Evolutionary conservation across 2,113 vertebrate genomes (phyloP).

Genomic region (Macaca fascicularis): T2T-MFA8v1.1 NC_088395.1:118829501-118830000

Average conservation of each 20-base stretch:
- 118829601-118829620: constrained; percentile 1
- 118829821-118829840: too few species aligned
- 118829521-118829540: not conserved
- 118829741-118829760: not conserved
- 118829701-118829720: not conserved
- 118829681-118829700: not conserved
- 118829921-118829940: too few species aligned
- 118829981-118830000: too few species aligned
- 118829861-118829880: too few species aligned
- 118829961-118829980: too few species aligned
- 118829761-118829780: not conserved
- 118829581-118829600: not conserved
- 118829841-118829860: too few species aligned
- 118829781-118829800: not conserved
- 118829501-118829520: not conserved
- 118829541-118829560: not conserved
- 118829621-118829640: not conserved
- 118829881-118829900: too few species aligned
- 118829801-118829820: too few species aligned
- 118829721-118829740: not conserved
- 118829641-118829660: constrained; percentile 17
- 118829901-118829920: too few species aligned
- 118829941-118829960: too few species aligned
- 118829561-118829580: constrained; percentile 17
- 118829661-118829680: not conserved